Evolutionary conservation across 2,113 vertebrate genomes (phyloP).

Genomic region (Gnathonemus echidnorhynchus): DNA sequence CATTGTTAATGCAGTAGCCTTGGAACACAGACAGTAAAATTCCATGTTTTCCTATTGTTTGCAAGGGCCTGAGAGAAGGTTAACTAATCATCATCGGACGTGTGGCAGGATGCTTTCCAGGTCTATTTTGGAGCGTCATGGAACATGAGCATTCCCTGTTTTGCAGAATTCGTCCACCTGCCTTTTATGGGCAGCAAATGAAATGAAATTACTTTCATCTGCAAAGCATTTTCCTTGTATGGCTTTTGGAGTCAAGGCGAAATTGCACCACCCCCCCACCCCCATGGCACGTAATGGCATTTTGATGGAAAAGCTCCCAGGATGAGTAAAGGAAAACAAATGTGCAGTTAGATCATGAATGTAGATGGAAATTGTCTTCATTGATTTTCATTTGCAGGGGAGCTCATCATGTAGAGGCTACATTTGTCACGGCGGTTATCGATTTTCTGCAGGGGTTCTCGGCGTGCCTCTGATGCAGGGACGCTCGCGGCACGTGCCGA

Average conservation of each 20-base stretch:
- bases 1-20: not conserved
- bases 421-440: conserved; percentile 56
- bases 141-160: conserved; percentile 26
- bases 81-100: not conserved
- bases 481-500: not conserved
- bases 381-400: conserved; percentile 65
- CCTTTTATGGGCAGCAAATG: conserved; percentile 43
- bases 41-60: not conserved
- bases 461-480: not conserved
- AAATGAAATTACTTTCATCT: conserved; percentile 53
- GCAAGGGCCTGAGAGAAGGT: conserved; percentile 30
- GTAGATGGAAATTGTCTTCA: conserved; percentile 70
- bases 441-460: conserved; percentile 32
- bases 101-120: not conserved
- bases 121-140: conserved; percentile 33
- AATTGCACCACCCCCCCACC: conserved; percentile 32
- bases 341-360: conserved; percentile 53
- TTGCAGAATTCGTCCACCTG: conserved; percentile 33
- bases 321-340: conserved; percentile 53
- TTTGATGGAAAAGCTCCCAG: conserved; percentile 58
- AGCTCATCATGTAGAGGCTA: conserved; percentile 57
- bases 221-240: conserved; percentile 42
- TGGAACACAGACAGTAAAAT: not conserved
- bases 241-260: conserved; percentile 46
- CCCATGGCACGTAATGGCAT: conserved; percentile 40